Evolutionary conservation across 1,140 invertebrate genomes (phyloP), one percentile per base, ranked within the genome.

Genomic region (Neodiprion lecontei): DNA sequence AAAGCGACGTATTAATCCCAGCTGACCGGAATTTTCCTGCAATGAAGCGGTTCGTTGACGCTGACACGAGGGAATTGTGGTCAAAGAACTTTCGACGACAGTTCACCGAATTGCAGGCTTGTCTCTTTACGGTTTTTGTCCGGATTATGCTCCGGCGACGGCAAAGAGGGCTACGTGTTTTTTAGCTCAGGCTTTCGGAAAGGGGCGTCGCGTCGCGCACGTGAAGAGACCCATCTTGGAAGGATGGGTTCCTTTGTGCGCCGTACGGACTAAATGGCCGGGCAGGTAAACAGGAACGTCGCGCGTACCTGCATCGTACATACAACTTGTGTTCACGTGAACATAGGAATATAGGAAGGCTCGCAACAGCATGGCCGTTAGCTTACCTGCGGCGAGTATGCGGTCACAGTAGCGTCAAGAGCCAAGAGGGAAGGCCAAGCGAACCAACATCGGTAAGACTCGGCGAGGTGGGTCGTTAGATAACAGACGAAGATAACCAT

Each of bases 401-500:
- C 53, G 53, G 53, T 9, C 53, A 17, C 53, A 11, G 53, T 14
- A 17, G 53, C 53, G 9, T 4, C 11, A 9, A 14, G 53, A 12
- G 11, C 53, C 53, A 17, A 40, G 28, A 40, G 28, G 28, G 28
- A 40, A 40, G 28, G 28, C 28, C 5, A 40, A 40, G 28, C 28
- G 5, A 40, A 5, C 2, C 28, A 12, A 61, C 53, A 61, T 61
- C 8, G 53, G 11, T 17, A 17, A 61, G 53, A 61, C 53, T 61
- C 53, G 53, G n/a, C 11, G 53, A 61, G 53, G 53, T 17, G 11
- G 53, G 53, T 61, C 53, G 53, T 61, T 61, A 61, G 53, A 61
- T 61, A 61, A 61, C 53, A 71, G 70, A 23, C 48, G 9, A 48
- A 23, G 70, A 47, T 71, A 48, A 47, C 70, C 70, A 71, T 71